Evolutionary conservation across 2,113 vertebrate genomes (phyloP).

Genomic region (Pelmatolapia mariae): DNA sequence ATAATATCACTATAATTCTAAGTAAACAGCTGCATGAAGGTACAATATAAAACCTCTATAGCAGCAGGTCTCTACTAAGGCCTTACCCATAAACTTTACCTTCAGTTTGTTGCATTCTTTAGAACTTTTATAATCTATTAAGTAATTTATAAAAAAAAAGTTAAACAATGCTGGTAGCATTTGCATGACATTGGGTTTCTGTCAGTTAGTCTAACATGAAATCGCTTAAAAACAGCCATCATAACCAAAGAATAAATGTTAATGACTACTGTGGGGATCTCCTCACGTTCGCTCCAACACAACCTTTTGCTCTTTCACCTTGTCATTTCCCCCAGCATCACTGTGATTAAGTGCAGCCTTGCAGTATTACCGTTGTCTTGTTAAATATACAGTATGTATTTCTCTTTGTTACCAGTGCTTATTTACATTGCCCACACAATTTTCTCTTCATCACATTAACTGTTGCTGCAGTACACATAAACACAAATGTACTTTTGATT

Average conservation of each 20-base stretch:
- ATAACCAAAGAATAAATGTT: background rate
- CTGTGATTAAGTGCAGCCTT: background rate
- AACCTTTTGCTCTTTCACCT: background rate
- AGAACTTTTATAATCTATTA: background rate
- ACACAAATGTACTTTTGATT: background rate
- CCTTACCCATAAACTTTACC: background rate
- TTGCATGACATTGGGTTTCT: background rate
- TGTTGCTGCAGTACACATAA: background rate
- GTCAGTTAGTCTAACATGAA: background rate
- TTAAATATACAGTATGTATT: background rate
- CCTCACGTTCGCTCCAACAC: background rate
- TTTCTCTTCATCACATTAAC: background rate
- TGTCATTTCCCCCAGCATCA: background rate
- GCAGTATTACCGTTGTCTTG: background rate
- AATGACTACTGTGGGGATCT: background rate
- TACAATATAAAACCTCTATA: background rate
- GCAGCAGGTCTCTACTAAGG: background rate
- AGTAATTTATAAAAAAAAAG: background rate
- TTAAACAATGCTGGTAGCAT: background rate
- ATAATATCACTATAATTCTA: background rate
- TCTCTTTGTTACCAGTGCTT: background rate
- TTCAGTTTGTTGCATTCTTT: background rate
- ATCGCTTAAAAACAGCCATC: background rate
- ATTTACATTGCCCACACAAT: background rate
- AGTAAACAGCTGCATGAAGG: background rate